Conservation (phyloP, 2,888 invertebrate species). For the Anaspis maculata region DNA sequence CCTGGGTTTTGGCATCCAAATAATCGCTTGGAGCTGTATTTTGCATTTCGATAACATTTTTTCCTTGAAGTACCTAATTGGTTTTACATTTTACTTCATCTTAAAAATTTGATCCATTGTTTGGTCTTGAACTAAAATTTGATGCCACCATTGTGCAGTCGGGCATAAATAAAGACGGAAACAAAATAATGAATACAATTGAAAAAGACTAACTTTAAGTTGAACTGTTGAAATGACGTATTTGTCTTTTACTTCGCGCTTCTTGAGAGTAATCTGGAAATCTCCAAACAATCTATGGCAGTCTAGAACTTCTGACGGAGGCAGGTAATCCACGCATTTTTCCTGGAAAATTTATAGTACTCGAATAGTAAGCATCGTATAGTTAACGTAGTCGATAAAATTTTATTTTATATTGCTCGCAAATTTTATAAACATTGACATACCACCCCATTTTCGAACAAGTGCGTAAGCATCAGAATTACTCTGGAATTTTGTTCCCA, state of each 20-base stretch:
- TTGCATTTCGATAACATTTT: too few species aligned
- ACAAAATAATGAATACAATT: too few species aligned
- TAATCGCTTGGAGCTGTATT: too few species aligned
- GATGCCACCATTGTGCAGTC: too few species aligned
- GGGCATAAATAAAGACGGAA: too few species aligned
- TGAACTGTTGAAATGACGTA: conserved; percentile 82
- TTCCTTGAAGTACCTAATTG: too few species aligned
- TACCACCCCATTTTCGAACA: conserved; percentile 81
- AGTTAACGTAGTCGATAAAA: conserved; percentile 1
- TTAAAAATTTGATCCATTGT: too few species aligned
- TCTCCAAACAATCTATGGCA: conserved; percentile 82
- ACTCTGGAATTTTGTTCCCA: conserved; percentile 91
- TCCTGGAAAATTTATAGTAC: conserved; percentile 50
- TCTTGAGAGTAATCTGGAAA: conserved; percentile 79
- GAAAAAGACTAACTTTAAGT: conserved; percentile 66
- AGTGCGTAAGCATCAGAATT: conserved; percentile 83
- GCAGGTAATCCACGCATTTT: conserved; percentile 85
- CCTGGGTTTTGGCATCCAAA: too few species aligned
- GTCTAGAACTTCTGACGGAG: conserved; percentile 85
- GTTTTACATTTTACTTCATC: too few species aligned
- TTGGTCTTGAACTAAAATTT: too few species aligned
- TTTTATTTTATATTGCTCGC: background rate
- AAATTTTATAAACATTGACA: conserved; percentile 28
- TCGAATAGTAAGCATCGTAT: conserved; percentile 2
- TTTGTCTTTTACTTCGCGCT: conserved; percentile 82